Conservation (phyloP, 2,113 vertebrate species). For the Triplophysa dalaica region DNA sequence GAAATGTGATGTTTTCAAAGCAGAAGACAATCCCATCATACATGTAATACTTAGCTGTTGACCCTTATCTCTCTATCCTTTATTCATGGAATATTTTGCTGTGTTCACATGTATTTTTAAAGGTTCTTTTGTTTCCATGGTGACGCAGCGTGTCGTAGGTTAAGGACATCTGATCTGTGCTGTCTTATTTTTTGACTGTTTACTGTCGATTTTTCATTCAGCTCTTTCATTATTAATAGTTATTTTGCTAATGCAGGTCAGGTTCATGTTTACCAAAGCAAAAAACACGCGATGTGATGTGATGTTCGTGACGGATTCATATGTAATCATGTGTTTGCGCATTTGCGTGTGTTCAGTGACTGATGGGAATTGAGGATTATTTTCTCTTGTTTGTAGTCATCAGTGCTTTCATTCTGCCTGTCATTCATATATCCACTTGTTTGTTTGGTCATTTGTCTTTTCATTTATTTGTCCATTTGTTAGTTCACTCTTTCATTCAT, state of each 20-base stretch:
- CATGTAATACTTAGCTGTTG: not conserved
- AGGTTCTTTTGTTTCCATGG: conserved; percentile 34
- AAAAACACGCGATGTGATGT: not conserved
- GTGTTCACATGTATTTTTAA: conserved; percentile 22
- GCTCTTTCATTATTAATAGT: not conserved
- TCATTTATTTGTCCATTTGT: not conserved
- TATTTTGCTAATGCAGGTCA: not conserved
- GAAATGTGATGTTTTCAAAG: not conserved
- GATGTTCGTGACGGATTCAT: conserved; percentile 23
- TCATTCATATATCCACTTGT: not conserved
- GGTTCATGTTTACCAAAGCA: not conserved
- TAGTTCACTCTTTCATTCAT: not conserved
- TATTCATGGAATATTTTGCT: not conserved
- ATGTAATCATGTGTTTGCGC: not conserved
- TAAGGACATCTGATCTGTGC: conserved; percentile 2
- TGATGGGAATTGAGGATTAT: not conserved
- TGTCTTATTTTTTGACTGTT: conserved; percentile 7
- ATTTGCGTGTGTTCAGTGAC: too few relatives aligned
- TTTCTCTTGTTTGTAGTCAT: not conserved
- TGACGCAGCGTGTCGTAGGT: conserved; percentile 4
- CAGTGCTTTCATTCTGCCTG: not conserved
- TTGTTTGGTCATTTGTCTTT: not conserved
- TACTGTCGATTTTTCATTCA: conserved; percentile 8
- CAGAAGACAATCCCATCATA: not conserved
- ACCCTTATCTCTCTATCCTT: not conserved